Percentiles rank a stretch among this genome's conserved stretches.
phyloP scores from a whole-genome alignment of 2,888 invertebrate genomes.

The Pyrocoelia pectoralis region DNA sequence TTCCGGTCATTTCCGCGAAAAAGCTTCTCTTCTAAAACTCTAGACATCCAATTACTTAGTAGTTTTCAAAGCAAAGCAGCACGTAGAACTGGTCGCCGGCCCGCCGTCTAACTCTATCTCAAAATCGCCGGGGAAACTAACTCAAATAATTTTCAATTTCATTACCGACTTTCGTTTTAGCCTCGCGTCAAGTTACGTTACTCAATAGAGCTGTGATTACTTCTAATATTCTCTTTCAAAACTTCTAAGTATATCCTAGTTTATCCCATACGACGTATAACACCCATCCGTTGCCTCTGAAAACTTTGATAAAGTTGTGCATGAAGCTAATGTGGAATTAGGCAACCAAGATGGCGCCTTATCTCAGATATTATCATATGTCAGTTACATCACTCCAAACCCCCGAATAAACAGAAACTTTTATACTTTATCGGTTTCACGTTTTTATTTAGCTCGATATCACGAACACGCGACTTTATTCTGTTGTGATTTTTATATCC shows the following conservation, averaged over 20 bases:
- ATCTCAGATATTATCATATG: neutral
- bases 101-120: constrained; percentile 11
- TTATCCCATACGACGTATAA: constrained; percentile 20
- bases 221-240: constrained; percentile 29
- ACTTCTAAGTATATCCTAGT: constrained; percentile 19
- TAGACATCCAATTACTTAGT: constrained; percentile 39
- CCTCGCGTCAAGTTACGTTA: neutral
- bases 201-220: constrained; percentile 29
- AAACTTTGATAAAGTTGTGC: constrained; percentile 3
- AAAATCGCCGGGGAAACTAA: constrained; percentile 24
- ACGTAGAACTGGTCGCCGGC: constrained; percentile 10
- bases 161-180: constrained; percentile 32
- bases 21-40: constrained; percentile 32
- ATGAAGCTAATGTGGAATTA: constrained; percentile 8
- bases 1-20: constrained; percentile 38
- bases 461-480: too few species aligned
- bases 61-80: constrained; percentile 27
- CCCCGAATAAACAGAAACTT: too few species aligned
- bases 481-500: too few species aligned
- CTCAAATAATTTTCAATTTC: constrained; percentile 33
- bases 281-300: constrained; percentile 13
- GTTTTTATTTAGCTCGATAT: too few species aligned
- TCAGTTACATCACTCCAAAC: neutral
- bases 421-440: too few species aligned
- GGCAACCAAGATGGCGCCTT: constrained; percentile 8